Base-by-base conservation (phyloP, 2,113 vertebrate genomes). In the Melanerpes aurifrons region DNA sequence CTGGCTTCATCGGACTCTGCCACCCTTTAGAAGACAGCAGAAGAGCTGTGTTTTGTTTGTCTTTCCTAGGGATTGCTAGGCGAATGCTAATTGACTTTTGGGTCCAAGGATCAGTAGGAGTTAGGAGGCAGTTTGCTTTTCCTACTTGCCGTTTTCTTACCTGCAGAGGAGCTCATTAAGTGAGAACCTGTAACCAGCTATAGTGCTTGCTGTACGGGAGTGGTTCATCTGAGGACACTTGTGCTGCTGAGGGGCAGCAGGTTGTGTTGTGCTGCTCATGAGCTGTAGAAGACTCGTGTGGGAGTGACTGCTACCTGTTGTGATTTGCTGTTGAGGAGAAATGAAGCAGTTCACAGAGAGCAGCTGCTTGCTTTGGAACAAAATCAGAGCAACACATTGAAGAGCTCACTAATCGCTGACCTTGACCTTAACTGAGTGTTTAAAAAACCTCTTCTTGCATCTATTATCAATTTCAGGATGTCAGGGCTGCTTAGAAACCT, bases 341-440 rank as follows among this genome's bases (percentile, higher is more conserved):
- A 90, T 82, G 81, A 82, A 86, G 77, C 81, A 70, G 90, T 82
- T 95, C 83, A 63, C 43, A 61, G 53, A 87, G 95, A 93, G 92
- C 93, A 96, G 96, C 90, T 97, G 90, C 71, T 92, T 92, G 8
- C 90, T 95, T 93, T 95, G 92, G 93, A 95, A 57, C 63, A 59
- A 77, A 93, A 70, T 87, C 94, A 96, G 83, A 62, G 13, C 67
- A 83, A 84, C 56, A 15, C 58, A 3, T 93, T 95, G 82, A 90
- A 80, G 82, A 90, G 75, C 15, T 28, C 80, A 92, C 93, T 93
- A 94, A 86, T 96, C 91, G 84, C 78, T 89, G 69, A 22, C 54
- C 54, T 90, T 18, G 45, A 86, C 90, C 89, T 92, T 79, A 63
- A 72, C 53, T 68, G 64, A 78, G 74, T 87, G 25, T 77, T 89